Base-by-base conservation (phyloP, 2,888 invertebrate species). In the Dolichopus griseipennis region DNA sequence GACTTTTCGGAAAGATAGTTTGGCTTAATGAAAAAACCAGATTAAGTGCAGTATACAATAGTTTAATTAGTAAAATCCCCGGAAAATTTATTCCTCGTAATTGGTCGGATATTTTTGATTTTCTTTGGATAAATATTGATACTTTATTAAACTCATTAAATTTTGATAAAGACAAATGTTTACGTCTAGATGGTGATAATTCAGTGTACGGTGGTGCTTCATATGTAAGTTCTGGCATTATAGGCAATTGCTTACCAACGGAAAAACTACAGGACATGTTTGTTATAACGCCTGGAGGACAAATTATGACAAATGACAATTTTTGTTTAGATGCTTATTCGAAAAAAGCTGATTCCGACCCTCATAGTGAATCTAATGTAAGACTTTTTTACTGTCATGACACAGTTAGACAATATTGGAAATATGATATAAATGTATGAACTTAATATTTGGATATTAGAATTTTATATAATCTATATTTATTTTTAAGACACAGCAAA, bases 1-100 rank as follows among this genome's bases (percentile, higher is more conserved):
- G 93, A 72, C 93, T 94, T 83, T 94, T 98, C 77, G 98, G 97
- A 52, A 88, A 91, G 83, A 94, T 95, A 2, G 76, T 79, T 63
- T 77, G 79, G 76, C 69, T 80, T 21, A 78, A 79, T 68, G 78
- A 77, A 0, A 75, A 76, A 61, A 77, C 80, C 0, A 74, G 76
- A 67, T 74, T 79, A 37, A 72, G 75, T 0, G 76, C 76, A 66
- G 74, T 74, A 2, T 81, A 78, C 69, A 76, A 75, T 33, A 74
- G 71, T 2, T 73, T 77, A 65, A 75, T 81, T 73, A 76, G 76
- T 64, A 77, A 74, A 33, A 71, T 79, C 9, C 78, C 79, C 0
- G 78, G 76, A 1, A 61, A 21, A 20, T 69, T 73, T 1, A 66
- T 77, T 3, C 78, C 79, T 1, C 75, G 75, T 0, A 75, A 76